These are phyloP conservation scores for Cassiopea andromeda DNA, from an alignment of 30 jellyfish, hydroid and myxozoan species.

Conservation along the genomic window DNA sequence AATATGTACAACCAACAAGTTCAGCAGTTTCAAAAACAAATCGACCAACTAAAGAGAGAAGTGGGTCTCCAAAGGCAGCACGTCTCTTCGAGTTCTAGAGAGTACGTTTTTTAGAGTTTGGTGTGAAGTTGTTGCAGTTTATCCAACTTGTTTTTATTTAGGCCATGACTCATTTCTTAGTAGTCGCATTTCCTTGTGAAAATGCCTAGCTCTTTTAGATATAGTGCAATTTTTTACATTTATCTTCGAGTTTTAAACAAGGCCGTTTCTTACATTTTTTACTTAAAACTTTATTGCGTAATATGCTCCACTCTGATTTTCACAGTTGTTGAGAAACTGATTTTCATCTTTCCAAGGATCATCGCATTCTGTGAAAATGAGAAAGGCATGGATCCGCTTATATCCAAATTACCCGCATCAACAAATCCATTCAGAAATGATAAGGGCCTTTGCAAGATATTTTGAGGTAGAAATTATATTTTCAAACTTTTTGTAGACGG, in stretches of 20 bases:
- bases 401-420: constrained; percentile 83
- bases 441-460: constrained; percentile 63
- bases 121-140: not conserved
- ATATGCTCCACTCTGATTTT: too few species aligned
- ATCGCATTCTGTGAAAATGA: constrained; percentile 86
- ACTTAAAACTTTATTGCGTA: too few species aligned
- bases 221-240: too few species aligned
- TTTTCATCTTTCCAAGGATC: too few species aligned
- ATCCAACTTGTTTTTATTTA: not conserved
- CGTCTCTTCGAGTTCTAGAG: constrained; percentile 79
- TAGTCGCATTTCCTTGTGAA: too few species aligned
- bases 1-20: constrained; percentile 66
- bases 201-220: too few species aligned
- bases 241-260: too few species aligned
- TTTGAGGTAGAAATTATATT: constrained; percentile 2
- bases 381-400: constrained; percentile 76
- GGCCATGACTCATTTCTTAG: too few species aligned
- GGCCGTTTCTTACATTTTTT: too few species aligned
- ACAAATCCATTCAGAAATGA: constrained; percentile 89
- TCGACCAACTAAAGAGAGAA: constrained; percentile 81
- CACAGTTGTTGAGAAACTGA: not conserved
- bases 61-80: constrained; percentile 72
- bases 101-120: constrained; percentile 52
- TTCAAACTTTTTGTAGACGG: not conserved
- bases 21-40: constrained; percentile 62